Evolutionary conservation across 2,797 vertebrate species (phyloP).

Genomic region (Cirrhinus molitorella): DNA sequence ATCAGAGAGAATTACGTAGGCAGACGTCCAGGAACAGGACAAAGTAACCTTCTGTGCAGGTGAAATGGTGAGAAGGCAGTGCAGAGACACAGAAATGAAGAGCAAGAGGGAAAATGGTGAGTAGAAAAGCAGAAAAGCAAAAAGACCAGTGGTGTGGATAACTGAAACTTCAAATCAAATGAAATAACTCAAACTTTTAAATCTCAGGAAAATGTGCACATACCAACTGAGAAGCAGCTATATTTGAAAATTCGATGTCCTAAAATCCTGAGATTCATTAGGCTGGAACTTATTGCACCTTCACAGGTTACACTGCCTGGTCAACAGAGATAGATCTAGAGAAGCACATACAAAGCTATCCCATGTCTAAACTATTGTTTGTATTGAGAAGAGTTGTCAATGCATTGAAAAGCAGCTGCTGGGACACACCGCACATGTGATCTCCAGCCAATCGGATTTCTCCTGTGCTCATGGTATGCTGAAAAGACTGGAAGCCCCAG

Average conservation of each 20-base stretch:
- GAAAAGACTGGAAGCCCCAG: constrained; percentile 24
- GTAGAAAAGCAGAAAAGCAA: constrained; percentile 25
- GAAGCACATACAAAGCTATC: constrained; percentile 36
- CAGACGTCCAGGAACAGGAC: constrained; percentile 70
- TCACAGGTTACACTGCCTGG: constrained; percentile 34
- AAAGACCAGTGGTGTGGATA: background rate
- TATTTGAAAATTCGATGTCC: background rate
- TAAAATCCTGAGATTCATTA: constrained; percentile 25
- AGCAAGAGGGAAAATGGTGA: background rate
- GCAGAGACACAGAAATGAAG: background rate
- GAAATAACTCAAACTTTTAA: background rate
- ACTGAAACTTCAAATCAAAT: background rate
- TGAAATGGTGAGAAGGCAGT: constrained; percentile 29
- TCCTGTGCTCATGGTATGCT: background rate
- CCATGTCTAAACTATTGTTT: constrained; percentile 56
- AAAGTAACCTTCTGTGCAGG: constrained; percentile 72
- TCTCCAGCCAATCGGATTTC: constrained; percentile 24
- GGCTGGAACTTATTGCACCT: constrained; percentile 32
- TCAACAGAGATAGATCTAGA: constrained; percentile 38
- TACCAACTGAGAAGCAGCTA: background rate
- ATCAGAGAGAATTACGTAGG: constrained; percentile 67
- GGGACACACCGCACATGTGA: constrained; percentile 48
- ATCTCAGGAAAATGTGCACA: background rate
- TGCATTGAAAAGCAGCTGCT: constrained; percentile 47
- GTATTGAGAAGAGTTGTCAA: constrained; percentile 40